Evolutionary conservation across 2,888 invertebrate species (phyloP).

Genomic region (Venusia cambrica): DNA sequence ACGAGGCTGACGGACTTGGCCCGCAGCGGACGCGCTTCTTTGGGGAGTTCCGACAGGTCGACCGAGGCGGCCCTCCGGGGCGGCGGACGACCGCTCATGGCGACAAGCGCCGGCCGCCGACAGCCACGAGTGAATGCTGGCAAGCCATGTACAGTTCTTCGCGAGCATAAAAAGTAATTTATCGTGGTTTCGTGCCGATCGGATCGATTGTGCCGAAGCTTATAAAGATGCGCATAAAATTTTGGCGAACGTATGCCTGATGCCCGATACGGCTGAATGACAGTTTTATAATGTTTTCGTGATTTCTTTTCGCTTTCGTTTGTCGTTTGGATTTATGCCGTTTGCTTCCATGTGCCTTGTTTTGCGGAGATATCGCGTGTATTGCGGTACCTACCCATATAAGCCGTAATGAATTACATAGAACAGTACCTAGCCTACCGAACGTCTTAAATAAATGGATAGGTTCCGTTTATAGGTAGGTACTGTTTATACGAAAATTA

Average conservation of each 20-base stretch:
- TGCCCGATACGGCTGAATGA: slow-evolving; percentile 47
- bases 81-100: slow-evolving; percentile 24
- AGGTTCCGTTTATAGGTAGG: no score
- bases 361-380: slow-evolving; percentile 15
- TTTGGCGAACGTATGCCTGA: slow-evolving; percentile 59
- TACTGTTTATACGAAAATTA: no score
- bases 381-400: no score
- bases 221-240: slow-evolving; percentile 71
- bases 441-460: no score
- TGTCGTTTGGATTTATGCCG: slow-evolving; percentile 21
- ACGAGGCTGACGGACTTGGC: slow-evolving; percentile 64
- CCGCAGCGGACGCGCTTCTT: slow-evolving; percentile 47
- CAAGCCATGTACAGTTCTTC: slow-evolving; percentile 57
- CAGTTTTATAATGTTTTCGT: slow-evolving; percentile 47
- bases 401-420: no score
- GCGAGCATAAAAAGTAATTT: slow-evolving; percentile 73
- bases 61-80: slow-evolving; percentile 44
- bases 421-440: no score
- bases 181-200: slow-evolving; percentile 66
- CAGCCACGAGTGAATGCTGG: slow-evolving; percentile 55
- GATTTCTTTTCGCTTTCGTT: slow-evolving; percentile 41
- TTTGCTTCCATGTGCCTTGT: slow-evolving; percentile 24
- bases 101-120: slow-evolving; percentile 45
- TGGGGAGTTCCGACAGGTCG: slow-evolving; percentile 31
- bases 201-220: slow-evolving; percentile 65